Evolutionary conservation across 2,113 vertebrate species (phyloP).

Genomic region (Cavia aperea): DNA sequence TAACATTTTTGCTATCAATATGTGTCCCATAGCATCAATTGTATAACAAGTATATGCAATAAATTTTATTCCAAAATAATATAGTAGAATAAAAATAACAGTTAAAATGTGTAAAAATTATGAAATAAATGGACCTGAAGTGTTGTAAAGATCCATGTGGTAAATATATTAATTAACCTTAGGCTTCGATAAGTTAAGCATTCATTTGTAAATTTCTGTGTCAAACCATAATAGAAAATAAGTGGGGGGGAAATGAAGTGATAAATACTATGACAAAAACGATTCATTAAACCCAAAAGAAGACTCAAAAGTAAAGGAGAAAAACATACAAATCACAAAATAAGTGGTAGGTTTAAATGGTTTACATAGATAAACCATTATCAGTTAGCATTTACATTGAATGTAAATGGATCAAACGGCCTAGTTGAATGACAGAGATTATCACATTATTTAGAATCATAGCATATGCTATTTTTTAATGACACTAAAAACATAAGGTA

Average conservation of each 20-base stretch:
- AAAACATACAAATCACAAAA: neutral
- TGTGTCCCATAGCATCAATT: neutral
- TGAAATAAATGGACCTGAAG: neutral
- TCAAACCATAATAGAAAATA: neutral
- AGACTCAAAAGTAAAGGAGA: neutral
- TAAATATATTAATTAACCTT: neutral
- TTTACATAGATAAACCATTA: neutral
- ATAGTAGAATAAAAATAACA: neutral
- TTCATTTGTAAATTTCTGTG: neutral
- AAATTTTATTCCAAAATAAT: neutral
- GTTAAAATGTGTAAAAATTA: neutral
- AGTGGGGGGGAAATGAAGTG: neutral
- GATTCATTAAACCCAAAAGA: neutral
- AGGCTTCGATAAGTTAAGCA: neutral
- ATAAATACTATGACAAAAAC: neutral
- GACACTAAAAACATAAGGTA: neutral
- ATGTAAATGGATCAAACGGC: neutral
- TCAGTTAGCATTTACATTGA: neutral
- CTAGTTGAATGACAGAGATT: neutral
- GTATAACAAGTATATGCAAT: neutral
- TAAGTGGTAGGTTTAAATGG: neutral
- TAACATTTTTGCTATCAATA: neutral
- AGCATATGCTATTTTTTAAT: neutral
- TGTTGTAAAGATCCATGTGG: neutral
- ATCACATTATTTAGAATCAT: neutral